A percentile compares a stretch with the other conserved stretches of the same genome.
These are phyloP conservation scores for Neodiprion fabricii DNA, from an alignment of 1,140 invertebrate genomes.

Conservation along the genomic window DNA sequence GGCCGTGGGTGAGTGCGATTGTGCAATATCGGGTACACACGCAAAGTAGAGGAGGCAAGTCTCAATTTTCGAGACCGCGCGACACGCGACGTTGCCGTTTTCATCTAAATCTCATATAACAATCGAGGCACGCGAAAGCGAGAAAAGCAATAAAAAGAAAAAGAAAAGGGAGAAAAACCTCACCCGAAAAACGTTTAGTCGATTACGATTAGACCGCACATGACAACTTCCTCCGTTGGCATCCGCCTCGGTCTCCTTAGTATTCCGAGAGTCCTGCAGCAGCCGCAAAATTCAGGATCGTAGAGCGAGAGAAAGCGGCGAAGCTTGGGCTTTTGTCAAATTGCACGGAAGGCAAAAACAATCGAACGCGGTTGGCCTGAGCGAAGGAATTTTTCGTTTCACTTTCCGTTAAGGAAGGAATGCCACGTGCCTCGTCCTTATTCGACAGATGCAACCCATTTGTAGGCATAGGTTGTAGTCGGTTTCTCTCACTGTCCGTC, in stretches of 20 bases:
- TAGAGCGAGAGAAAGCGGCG: neutral
- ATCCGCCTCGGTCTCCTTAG: neutral
- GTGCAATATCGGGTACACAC: neutral
- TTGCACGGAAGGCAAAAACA: constrained; percentile 15
- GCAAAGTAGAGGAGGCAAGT: no score
- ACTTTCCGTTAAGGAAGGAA: constrained; percentile 2
- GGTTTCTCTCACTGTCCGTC: neutral
- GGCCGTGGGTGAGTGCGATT: neutral
- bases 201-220: no score
- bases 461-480: constrained; percentile 5
- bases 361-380: neutral
- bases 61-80: no score
- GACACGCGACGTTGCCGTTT: no score
- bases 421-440: neutral
- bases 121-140: no score
- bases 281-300: neutral
- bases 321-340: constrained; percentile 12
- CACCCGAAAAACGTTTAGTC: no score
- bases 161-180: no score
- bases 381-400: constrained; percentile 9
- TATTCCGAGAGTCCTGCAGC: neutral
- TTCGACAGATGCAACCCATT: neutral
- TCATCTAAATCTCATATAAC: no score
- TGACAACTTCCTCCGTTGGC: no score
- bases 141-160: no score